Evolutionary conservation across 2,888 invertebrate genomes (phyloP), one percentile per base, ranked within the genome.

Genomic region (Platerodrilus igneus): DNA sequence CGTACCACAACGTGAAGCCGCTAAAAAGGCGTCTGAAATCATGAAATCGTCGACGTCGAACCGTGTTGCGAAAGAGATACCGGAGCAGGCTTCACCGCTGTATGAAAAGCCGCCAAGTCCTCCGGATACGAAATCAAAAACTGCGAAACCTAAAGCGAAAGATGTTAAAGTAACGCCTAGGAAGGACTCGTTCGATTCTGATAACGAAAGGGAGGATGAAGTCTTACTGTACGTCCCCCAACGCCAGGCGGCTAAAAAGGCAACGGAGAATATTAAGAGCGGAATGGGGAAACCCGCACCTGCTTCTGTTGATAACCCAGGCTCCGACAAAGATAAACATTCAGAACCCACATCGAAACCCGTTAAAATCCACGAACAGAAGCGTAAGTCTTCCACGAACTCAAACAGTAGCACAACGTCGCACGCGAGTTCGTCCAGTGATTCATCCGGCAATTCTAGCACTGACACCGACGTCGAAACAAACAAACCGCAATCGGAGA

Each of bases 1-100:
- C 49, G 91, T 91, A 23, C 91, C 91, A 2, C 91, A 91, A 62
- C 73, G 91, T 34, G 87, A 90, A 68, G 91, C 91, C 16, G 91
- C 91, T 15, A 91, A 90, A 64, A 91, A 90, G 62, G 91, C 91
- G 1, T 86, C 87, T 1, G 90, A 91, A 66, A 90, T 86, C 59
- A 82, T 91, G 78, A 82, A 78, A 43, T 79, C 78, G 11, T 82
- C 78, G 28, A 81, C 76, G 51, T 70, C 68, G 3, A 66, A 70
- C 22, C 57, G 63, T 53, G 39, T 49, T 2, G 66, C 68, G 54
- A n/a, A n/a, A n/a, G n/a, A n/a, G n/a, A n/a, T n/a, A n/a, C n/a
- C n/a, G n/a, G n/a, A n/a, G n/a, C n/a, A n/a, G n/a, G n/a, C n/a
- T n/a, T n/a, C n/a, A n/a, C n/a, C n/a, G n/a, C n/a, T n/a, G n/a